Evolutionary conservation across 2,113 vertebrate species (phyloP), one percentile per base, ranked within the genome.

Genomic region (Meleagris gallopavo): DNA sequence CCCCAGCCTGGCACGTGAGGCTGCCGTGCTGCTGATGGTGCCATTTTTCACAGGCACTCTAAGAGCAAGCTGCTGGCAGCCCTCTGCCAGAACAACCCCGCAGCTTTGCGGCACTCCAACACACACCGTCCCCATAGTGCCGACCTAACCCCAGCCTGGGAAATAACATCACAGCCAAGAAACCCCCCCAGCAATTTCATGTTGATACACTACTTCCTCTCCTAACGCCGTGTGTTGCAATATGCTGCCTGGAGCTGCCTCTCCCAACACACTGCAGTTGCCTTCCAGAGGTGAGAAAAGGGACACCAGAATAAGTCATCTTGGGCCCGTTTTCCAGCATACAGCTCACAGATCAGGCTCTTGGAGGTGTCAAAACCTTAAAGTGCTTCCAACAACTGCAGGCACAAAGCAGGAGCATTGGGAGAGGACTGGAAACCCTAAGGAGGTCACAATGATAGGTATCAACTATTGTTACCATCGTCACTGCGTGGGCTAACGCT

Each of bases 361-460:
- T 17, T 7, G 34, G 75, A 86, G 57, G 65, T 0, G 0, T 2
- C 6, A 84, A 19, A 10, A 55, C 34, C 1, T 0, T 9, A 2
- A 78, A 74, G 25, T 1, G 6, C 50, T 55, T 9, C 46, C 80
- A 81, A 4, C 25, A 24, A 30, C 8, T 0, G 0, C 30, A 62
- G 41, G n/a, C 8, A 2, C 52, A 48, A 32, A 61, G 57, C 46
- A 2, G 82, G 58, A 58, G 78, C 40, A 4, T 3, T 0, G 2
- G n/a, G 17, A 8, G 27, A 34, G 34, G 62, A 64, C 67, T 55
- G 81, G 67, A 60, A 77, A 57, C 75, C n/a, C 66, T 5, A 20
- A 22, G 7, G 50, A 83, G 62, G 36, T 14, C 75, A 73, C 60
- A 40, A 14, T 0, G 38, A 43, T 48, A 72, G 70, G 73, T 4